Percentiles rank a stretch among this genome's conserved stretches.
Conservation (phyloP, 2,797 vertebrate species). For the Vipera ursinii region DNA sequence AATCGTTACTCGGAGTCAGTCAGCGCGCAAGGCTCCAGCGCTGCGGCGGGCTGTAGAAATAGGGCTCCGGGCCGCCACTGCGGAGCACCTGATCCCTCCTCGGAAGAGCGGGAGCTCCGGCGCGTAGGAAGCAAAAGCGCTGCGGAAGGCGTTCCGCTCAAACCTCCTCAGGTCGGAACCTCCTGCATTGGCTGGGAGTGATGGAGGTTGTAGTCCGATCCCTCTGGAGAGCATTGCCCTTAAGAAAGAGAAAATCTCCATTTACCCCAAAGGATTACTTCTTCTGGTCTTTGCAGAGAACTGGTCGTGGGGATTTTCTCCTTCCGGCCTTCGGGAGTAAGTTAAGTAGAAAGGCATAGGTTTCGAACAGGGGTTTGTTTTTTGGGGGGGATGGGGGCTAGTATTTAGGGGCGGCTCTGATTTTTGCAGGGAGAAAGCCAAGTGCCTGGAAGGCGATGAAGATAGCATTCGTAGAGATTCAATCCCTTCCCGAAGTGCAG, state of each 20-base stretch:
- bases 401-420: not conserved
- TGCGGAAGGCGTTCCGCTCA: not conserved
- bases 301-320: not conserved
- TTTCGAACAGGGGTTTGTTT: not conserved
- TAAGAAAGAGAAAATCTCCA: not conserved
- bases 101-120: rapidly evolving
- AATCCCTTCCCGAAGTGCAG: not conserved
- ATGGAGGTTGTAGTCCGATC: not conserved
- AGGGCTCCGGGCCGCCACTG: not conserved
- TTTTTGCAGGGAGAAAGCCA: not conserved
- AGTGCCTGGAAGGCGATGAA: not conserved
- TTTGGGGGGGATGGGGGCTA: not conserved
- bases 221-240: not conserved
- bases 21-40: not conserved
- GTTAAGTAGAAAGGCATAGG: not conserved
- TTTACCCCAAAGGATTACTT: not conserved
- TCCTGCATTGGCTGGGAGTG: not conserved
- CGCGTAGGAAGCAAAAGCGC: no score
- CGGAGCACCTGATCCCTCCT: conserved; percentile 3
- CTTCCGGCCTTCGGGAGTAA: not conserved
- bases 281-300: not conserved
- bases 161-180: not conserved
- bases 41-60: not conserved
- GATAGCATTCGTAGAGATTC: not conserved
- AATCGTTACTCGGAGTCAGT: not conserved